phyloP scores from a whole-genome alignment of 2,113 vertebrate genomes.

The Stomatorhinus ivindoensis region DNA sequence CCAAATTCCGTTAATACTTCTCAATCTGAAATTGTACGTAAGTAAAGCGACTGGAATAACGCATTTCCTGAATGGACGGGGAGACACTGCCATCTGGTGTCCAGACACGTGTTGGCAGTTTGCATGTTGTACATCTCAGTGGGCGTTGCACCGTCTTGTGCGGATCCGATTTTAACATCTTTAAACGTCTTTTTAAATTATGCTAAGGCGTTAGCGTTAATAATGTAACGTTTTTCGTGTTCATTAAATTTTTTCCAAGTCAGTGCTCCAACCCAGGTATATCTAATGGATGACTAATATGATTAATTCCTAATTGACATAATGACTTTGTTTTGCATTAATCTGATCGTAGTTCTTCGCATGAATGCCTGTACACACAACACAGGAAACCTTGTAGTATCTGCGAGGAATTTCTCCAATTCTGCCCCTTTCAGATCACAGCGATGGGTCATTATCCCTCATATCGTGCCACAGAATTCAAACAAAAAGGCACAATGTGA shows the following conservation, averaged over 20 bases:
- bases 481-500: neutral
- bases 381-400: neutral
- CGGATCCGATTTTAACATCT: neutral
- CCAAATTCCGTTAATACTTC: neutral
- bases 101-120: neutral
- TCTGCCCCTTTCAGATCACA: neutral
- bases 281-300: neutral
- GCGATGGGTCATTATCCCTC: neutral
- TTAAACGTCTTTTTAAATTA: neutral
- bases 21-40: neutral
- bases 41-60: neutral
- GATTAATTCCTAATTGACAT: neutral
- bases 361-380: neutral
- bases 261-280: neutral
- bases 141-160: neutral
- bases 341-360: neutral
- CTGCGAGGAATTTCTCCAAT: neutral
- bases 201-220: neutral
- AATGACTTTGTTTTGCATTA: neutral
- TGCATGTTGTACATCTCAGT: neutral
- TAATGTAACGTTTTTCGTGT: neutral
- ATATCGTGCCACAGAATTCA: neutral
- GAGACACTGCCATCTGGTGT: neutral
- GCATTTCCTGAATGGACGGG: neutral
- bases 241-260: neutral